These are phyloP conservation scores for Cygnus olor DNA, from an alignment of 2,797 vertebrate species.

Conservation along the genomic window DNA sequence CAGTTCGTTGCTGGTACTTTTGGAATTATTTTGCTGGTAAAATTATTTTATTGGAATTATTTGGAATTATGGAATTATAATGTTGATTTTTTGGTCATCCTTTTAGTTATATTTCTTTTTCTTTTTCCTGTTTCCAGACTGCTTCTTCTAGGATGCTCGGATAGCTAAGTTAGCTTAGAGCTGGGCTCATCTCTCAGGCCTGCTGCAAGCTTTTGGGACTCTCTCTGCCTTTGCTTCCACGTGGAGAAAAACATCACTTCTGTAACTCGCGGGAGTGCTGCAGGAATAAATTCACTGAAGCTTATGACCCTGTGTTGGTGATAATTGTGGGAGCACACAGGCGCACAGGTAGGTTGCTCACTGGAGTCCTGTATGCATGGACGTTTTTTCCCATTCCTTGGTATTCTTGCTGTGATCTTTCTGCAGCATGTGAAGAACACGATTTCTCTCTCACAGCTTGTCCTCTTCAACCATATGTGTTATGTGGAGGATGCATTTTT, in stretches of 20 bases:
- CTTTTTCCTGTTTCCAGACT: not conserved
- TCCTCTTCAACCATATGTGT: constrained; percentile 9
- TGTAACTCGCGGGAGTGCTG: not conserved
- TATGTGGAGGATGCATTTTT: constrained; percentile 12
- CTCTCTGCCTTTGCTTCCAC: not conserved
- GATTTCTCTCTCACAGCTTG: constrained; percentile 25
- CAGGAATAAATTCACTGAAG: not conserved
- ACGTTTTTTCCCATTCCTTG: not conserved
- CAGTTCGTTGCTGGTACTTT: not conserved
- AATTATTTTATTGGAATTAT: too few relatives aligned
- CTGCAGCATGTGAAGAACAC: constrained; percentile 14
- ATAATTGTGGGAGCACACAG: not conserved
- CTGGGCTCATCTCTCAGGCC: not conserved
- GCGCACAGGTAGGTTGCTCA: not conserved
- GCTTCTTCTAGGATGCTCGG: not conserved
- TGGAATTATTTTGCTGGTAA: not conserved
- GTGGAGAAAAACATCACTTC: not conserved
- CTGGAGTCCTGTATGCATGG: not conserved
- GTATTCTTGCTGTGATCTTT: not conserved
- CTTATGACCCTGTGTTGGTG: not conserved
- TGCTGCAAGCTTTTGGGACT: not conserved
- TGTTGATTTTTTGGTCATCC: not conserved
- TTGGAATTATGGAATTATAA: not conserved
- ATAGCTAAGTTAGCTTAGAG: not conserved
- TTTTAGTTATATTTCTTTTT: not conserved